Evolutionary conservation across 64 coral and sea anemone species (phyloP).

Genomic region (Porites australiensis): DNA sequence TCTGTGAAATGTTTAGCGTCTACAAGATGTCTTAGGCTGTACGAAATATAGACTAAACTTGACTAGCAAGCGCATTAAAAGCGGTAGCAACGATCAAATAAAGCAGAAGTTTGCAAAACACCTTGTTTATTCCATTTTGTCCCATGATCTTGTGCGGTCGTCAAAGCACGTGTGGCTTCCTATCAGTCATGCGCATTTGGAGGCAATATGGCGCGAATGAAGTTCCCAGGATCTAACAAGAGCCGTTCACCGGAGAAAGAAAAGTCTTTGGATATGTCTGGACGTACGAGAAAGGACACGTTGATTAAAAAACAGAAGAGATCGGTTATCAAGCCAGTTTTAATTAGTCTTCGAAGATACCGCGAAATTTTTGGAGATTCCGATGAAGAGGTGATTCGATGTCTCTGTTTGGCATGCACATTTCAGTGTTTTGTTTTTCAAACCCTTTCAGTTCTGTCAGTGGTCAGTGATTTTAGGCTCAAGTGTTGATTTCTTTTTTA

Average conservation of each 20-base stretch:
- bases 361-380: slow-evolving; percentile 99
- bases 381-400: slow-evolving; percentile 93
- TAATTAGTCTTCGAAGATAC: slow-evolving; percentile 85
- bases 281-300: slow-evolving; percentile 55
- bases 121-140: slow-evolving; percentile 52
- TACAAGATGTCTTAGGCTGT: not conserved
- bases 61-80: not conserved
- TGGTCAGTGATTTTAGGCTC: not conserved
- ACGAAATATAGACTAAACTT: not conserved
- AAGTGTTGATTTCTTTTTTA: slow-evolving; percentile 34
- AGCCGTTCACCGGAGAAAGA: slow-evolving; percentile 62
- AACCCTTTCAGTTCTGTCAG: slow-evolving; percentile 6
- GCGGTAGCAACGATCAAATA: too few species aligned
- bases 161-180: slow-evolving; percentile 51
- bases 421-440: slow-evolving; percentile 71
- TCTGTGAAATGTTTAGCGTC: not conserved
- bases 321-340: slow-evolving; percentile 68
- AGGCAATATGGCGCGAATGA: slow-evolving; percentile 99
- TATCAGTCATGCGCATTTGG: slow-evolving; percentile 74
- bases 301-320: slow-evolving; percentile 16
- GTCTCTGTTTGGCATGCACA: slow-evolving; percentile 28
- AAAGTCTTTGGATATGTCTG: slow-evolving; percentile 64
- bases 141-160: slow-evolving; percentile 70
- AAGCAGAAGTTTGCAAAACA: not conserved
- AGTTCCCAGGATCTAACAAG: slow-evolving; percentile 88